Conservation (phyloP, 2,113 vertebrate genomes). For the Acrocephalus kingi region DNA sequence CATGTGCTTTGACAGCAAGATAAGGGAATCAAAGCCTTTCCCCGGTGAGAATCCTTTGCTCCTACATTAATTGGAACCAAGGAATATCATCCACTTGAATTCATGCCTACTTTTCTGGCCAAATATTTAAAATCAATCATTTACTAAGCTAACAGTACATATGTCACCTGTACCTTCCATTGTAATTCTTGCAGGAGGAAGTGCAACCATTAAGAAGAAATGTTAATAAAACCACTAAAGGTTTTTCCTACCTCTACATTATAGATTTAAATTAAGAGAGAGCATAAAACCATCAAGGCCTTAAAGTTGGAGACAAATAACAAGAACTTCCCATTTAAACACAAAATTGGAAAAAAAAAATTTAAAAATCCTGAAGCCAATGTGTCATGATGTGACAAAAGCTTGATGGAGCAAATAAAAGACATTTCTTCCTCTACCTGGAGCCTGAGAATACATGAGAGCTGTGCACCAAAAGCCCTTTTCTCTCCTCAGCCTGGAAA, state of each 20-base stretch:
- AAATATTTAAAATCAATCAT: neutral
- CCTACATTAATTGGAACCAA: neutral
- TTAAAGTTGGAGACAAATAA: neutral
- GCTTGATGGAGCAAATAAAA: neutral
- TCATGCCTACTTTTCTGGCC: neutral
- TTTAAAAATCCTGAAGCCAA: neutral
- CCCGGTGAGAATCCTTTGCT: neutral
- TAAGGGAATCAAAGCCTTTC: neutral
- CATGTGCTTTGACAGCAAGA: neutral
- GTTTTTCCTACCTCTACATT: neutral
- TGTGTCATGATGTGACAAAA: neutral
- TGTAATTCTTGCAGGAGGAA: neutral
- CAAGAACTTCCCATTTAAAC: neutral
- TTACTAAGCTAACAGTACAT: neutral
- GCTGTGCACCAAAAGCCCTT: neutral
- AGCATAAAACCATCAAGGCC: neutral
- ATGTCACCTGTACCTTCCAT: neutral
- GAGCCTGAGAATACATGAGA: neutral
- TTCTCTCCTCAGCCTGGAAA: neutral
- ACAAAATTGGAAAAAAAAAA: neutral
- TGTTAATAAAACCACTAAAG: neutral
- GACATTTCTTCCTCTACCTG: neutral
- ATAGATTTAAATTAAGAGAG: neutral
- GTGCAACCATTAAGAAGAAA: neutral
- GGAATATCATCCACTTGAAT: neutral